Base-by-base conservation (phyloP, 1,140 invertebrate species). In the Platorchestia sp. region DNA sequence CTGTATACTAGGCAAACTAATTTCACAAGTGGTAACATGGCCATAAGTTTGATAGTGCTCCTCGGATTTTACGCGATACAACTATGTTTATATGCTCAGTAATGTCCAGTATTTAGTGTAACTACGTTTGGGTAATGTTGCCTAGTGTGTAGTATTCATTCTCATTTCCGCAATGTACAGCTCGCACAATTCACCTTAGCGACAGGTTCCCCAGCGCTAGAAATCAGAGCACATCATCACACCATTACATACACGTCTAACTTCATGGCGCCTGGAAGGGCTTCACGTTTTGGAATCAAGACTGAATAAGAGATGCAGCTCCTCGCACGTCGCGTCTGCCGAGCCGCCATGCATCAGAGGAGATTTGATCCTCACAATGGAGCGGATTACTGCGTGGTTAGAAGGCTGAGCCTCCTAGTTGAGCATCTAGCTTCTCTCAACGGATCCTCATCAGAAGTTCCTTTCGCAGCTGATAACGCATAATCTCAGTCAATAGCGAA, bases 341-440 rank as follows among this genome's bases (percentile, higher is more conserved):
- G 59, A 22, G 59, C 59, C 59, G 59, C 27, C 59, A 27, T 3
- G 59, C 59, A 22, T 36, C 14, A 10, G 59, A 36, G 59, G 1
- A 75, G 10, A 75, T 75, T 27, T 27, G 27, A 75, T 75, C 59
- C 36, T 75, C 59, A 44, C 87, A 89, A 89, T 44, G 43, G 87
- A 89, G 87, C 87, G 41, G 43, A 89, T 44, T 89, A 89, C 87
- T 89, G 36, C 41, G 42, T 43, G 87, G n/a, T 44, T 42, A 89
- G 87, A 44, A 89, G 87, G 41, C 87, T 89, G 43, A 89, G 43
- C 42, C n/a, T 89, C 87, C 36, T 41, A 41, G 87, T 27, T 42
- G 87, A 89, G 87, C 87, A 89, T 42, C 59, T 89, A 89, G 87
- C 43, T 44, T 41, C 86, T 89, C 87, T 89, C 27, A 89, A 42